Base-by-base conservation (phyloP, 2,797 vertebrate species). In the Ctenopoma multispine region DNA sequence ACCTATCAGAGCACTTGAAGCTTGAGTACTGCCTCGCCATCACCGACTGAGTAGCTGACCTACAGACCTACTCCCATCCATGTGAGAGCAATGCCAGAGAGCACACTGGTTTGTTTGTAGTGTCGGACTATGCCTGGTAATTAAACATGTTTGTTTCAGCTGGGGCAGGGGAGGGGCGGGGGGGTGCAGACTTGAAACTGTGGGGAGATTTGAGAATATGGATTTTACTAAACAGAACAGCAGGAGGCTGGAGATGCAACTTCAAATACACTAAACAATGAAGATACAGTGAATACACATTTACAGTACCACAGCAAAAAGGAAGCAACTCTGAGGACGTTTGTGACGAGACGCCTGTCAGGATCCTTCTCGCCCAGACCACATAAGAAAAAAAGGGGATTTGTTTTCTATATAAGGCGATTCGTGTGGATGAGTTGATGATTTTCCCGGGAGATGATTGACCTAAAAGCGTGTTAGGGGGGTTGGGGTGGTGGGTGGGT, bases 391-490 rank as follows among this genome's bases (percentile, higher is more conserved):
- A 40, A 82, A 53, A 29, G 43, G 18, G 47, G 73, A 76, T 82
- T 78, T 83, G 68, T 21, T 48, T 56, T 60, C 63, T 77, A 50
- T 77, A 67, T 82, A 80, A 88, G 74, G 80, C 50, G 59, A 81
- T 80, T 88, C 85, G 79, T 83, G 83, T 78, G 83, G 83, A 87
- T 83, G 85, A 86, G 85, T 86, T 87, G 89, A 77, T 87, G 75
- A 79, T 90, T 92, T 89, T 83, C 84, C 85, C 57, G 53, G 77
- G 85, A 87, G 89, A 92, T 92, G 90, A 91, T 84, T 93, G 93
- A 94, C 93, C 92, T 90, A 93, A 87, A 94, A 92, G 85, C 87
- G 61, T 53, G 62, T 83, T 56, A 72, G 76, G 72, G 80, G 69
- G 69, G 31, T 15, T 40, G 54, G 31, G 31, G 38, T 31, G 64